Percentiles rank a stretch among this genome's conserved stretches.
These are phyloP conservation scores for Oedothorax gibbosus DNA, from an alignment of 1,140 invertebrate genomes.

Conservation along the genomic window DNA sequence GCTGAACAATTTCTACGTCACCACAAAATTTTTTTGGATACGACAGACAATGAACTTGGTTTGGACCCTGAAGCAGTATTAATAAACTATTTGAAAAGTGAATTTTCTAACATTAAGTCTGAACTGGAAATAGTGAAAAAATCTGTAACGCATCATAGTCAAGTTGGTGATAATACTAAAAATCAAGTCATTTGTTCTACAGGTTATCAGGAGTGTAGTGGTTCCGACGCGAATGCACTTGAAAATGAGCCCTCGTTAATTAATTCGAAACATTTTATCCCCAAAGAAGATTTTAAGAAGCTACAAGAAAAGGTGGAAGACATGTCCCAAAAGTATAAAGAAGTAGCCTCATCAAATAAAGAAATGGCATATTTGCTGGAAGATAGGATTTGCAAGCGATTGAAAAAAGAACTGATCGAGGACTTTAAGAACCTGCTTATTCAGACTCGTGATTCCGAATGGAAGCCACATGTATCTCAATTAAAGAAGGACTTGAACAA, in stretches of 20 bases:
- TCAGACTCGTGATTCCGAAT: neutral
- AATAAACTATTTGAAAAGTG: neutral
- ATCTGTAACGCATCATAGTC: neutral
- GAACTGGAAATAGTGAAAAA: slow-evolving; percentile 13
- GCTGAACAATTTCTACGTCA: neutral
- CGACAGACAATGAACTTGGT: neutral
- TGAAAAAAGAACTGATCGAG: neutral
- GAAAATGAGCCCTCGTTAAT: neutral
- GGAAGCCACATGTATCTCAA: neutral
- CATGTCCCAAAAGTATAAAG: slow-evolving; percentile 2
- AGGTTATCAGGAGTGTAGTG: neutral
- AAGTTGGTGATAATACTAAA: neutral
- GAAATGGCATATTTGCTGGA: slow-evolving; percentile 1
- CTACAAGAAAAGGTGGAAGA: neutral
- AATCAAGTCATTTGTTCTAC: neutral
- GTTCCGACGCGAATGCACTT: neutral
- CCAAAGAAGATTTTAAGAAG: neutral
- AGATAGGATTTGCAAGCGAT: neutral
- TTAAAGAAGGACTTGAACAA: slow-evolving; percentile 1
- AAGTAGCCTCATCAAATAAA: neutral
- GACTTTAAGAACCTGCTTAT: neutral
- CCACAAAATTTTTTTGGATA: neutral
- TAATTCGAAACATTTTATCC: neutral
- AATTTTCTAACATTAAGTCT: slow-evolving; percentile 18
- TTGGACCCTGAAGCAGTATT: neutral